Conservation (phyloP, 2,797 vertebrate species). For the Sitta carolinensis region DNA sequence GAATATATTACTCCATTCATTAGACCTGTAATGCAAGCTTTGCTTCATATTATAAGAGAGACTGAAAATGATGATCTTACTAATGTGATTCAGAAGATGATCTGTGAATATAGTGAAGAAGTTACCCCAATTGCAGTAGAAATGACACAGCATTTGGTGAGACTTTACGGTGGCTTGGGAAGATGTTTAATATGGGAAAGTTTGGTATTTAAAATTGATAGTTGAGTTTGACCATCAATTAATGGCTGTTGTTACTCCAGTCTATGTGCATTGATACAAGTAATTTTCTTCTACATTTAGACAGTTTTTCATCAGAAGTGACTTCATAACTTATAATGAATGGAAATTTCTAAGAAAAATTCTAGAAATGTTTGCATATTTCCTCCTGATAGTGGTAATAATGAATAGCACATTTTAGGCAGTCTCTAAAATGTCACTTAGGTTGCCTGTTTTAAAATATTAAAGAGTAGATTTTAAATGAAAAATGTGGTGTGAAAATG, state of each 20-base stretch:
- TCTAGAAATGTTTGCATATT: not conserved
- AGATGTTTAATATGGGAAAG: not conserved
- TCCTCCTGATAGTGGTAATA: not conserved
- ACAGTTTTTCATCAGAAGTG: not conserved
- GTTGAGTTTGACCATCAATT: not conserved
- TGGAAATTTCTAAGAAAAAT: not conserved
- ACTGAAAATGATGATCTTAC: slow-evolving; percentile 99
- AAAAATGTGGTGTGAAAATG: not conserved
- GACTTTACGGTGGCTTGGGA: not conserved
- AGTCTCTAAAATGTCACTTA: not conserved
- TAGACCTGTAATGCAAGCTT: slow-evolving; percentile 98
- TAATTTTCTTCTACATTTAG: not conserved
- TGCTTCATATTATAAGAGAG: slow-evolving; percentile 97
- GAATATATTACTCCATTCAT: slow-evolving; percentile 97
- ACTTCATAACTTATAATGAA: not conserved
- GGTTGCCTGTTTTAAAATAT: not conserved
- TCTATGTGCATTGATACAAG: not conserved
- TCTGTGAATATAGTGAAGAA: slow-evolving; percentile 99
- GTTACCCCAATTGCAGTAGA: slow-evolving; percentile 98
- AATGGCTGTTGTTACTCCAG: not conserved
- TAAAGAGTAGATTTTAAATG: not conserved
- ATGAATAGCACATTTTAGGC: not conserved
- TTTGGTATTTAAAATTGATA: not conserved
- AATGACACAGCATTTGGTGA: slow-evolving; percentile 99
- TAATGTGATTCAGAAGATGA: slow-evolving; percentile 99